Conservation (phyloP, 2,888 invertebrate genomes). For the Amblyteles armatorius region DNA sequence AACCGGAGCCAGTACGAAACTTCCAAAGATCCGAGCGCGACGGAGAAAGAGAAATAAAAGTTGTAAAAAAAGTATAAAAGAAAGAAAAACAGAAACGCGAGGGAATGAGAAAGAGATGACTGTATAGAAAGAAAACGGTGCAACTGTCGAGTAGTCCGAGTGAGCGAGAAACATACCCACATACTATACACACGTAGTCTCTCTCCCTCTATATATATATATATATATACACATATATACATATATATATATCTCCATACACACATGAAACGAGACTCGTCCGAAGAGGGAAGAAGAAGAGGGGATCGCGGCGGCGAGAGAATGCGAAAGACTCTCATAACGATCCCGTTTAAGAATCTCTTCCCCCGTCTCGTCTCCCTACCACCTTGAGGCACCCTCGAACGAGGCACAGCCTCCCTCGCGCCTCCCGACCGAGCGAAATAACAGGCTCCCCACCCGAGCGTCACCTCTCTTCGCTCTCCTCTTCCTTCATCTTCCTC, state of each 20-base stretch:
- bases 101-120: conserved; percentile 5
- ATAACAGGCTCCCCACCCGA: conserved; percentile 75
- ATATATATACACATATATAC: not conserved
- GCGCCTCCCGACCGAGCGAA: conserved; percentile 73
- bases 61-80: conserved; percentile 6
- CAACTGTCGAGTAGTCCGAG: conserved; percentile 32
- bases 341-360: conserved; percentile 83
- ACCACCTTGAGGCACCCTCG: conserved; percentile 67
- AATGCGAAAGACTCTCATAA: conserved; percentile 81
- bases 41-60: conserved; percentile 28
- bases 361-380: conserved; percentile 60
- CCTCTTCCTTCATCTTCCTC: conserved; percentile 40
- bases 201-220: too few species aligned
- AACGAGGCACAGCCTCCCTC: conserved; percentile 84
- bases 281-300: conserved; percentile 34
- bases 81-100: conserved; percentile 1
- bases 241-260: conserved; percentile 27
- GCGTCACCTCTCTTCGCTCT: conserved; percentile 68
- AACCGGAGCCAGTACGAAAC: conserved; percentile 21
- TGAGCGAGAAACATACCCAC: conserved; percentile 14
- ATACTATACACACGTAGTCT: not conserved
- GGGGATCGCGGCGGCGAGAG: conserved; percentile 46
- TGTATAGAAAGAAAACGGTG: conserved; percentile 3
- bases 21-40: conserved; percentile 21
- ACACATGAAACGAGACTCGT: conserved; percentile 14